Conservation (phyloP, 2,888 invertebrate genomes). For the Cerastis rubricosa region DNA sequence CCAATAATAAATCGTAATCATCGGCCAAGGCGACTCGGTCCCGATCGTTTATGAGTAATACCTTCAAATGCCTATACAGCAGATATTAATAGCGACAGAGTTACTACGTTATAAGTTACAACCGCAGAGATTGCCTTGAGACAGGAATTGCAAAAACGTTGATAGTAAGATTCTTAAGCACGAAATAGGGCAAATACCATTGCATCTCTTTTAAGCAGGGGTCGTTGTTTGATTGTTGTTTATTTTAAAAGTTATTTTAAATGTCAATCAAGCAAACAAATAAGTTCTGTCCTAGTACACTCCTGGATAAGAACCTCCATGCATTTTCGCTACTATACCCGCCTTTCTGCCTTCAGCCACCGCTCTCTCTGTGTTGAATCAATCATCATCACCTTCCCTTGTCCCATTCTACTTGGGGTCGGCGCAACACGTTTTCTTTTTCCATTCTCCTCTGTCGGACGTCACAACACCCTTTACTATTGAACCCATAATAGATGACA, state of each 20-base stretch:
- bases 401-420: no score
- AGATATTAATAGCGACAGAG: constrained; percentile 54
- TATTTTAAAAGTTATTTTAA: not conserved
- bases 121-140: constrained; percentile 28
- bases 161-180: constrained; percentile 4
- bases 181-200: constrained; percentile 29
- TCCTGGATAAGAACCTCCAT: not conserved
- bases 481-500: not conserved
- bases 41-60: constrained; percentile 62
- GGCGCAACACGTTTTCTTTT: no score
- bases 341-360: not conserved
- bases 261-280: constrained; percentile 6
- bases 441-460: no score
- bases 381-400: no score
- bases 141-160: constrained; percentile 34
- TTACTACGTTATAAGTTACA: constrained; percentile 19
- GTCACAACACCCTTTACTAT: no score
- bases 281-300: not conserved
- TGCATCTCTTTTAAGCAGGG: not conserved
- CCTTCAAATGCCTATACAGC: constrained; percentile 42
- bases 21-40: constrained; percentile 73
- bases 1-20: constrained; percentile 69
- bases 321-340: not conserved
- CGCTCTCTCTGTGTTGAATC: not conserved
- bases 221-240: not conserved